Percentiles rank a stretch among this genome's conserved stretches.
These are phyloP conservation scores for Papilio demoleus DNA, from an alignment of 2,888 invertebrate genomes.

Conservation along the genomic window DNA sequence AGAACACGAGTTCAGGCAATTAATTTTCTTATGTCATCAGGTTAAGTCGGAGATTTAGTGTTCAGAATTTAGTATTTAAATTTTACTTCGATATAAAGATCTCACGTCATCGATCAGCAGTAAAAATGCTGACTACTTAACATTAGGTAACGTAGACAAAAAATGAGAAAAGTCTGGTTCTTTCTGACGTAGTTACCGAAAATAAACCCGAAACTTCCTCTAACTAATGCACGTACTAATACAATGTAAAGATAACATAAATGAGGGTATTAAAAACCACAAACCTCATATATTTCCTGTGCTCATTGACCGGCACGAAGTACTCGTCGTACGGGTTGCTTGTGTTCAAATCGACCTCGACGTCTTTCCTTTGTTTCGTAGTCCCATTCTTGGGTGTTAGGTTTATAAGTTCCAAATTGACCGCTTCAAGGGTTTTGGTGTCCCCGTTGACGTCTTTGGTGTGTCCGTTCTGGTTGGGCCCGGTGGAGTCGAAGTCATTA, in stretches of 20 bases:
- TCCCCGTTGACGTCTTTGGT: constrained; percentile 73
- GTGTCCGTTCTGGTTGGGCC: constrained; percentile 70
- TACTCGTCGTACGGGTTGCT: constrained; percentile 92
- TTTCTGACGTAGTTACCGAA: not conserved
- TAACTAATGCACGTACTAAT: constrained; percentile 13
- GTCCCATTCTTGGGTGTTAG: constrained; percentile 85
- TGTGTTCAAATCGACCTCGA: constrained; percentile 85
- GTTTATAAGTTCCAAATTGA: constrained; percentile 91
- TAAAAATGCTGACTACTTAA: too few relatives aligned
- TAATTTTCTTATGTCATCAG: constrained; percentile 5
- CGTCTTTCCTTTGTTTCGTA: constrained; percentile 83
- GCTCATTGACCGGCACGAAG: constrained; percentile 93
- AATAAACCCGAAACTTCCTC: not conserved
- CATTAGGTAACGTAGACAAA: not conserved
- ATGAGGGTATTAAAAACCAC: constrained; percentile 32
- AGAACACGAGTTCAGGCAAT: not conserved
- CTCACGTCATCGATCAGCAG: not conserved
- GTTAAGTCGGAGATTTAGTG: not conserved
- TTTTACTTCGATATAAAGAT: not conserved
- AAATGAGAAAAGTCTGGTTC: not conserved
- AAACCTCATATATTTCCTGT: constrained; percentile 92
- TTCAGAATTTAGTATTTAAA: not conserved
- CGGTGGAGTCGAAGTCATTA: constrained; percentile 77
- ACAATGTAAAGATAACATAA: not conserved
- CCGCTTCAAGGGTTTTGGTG: constrained; percentile 85